These are phyloP conservation scores for Calonectris borealis DNA, from an alignment of 2,113 vertebrate genomes.

Conservation along the genomic window DNA sequence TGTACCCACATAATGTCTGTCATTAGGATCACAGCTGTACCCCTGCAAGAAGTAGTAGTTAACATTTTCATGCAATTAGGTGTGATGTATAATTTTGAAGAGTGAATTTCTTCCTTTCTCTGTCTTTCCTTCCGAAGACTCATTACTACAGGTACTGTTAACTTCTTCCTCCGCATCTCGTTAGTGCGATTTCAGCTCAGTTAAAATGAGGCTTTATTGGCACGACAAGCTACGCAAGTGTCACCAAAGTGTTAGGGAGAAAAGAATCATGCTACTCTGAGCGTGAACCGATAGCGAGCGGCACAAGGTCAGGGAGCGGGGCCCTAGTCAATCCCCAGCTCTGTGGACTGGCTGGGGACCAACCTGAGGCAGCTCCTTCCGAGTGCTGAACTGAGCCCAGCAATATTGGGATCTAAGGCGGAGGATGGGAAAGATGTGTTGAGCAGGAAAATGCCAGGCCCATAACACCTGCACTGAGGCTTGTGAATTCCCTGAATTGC, in stretches of 20 bases:
- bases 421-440: neutral
- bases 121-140: neutral
- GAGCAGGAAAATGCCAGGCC: neutral
- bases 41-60: neutral
- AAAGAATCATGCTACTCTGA: neutral
- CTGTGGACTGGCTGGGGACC: neutral
- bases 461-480: neutral
- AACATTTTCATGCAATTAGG: neutral
- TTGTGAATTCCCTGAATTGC: conserved; percentile 28
- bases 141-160: neutral
- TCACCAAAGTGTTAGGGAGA: neutral
- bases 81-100: neutral
- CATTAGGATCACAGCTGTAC: neutral
- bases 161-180: neutral
- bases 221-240: neutral
- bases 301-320: neutral
- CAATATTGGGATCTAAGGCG: neutral
- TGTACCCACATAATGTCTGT: neutral
- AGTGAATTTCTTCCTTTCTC: neutral
- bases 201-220: neutral
- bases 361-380: neutral
- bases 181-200: neutral
- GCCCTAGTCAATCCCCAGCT: neutral
- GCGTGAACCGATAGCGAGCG: rapidly evolving
- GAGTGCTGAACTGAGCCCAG: neutral